Evolutionary conservation across 2,113 vertebrate genomes (phyloP), one percentile per base, ranked within the genome.

Genomic region (Phyllostomus discolor): DNA sequence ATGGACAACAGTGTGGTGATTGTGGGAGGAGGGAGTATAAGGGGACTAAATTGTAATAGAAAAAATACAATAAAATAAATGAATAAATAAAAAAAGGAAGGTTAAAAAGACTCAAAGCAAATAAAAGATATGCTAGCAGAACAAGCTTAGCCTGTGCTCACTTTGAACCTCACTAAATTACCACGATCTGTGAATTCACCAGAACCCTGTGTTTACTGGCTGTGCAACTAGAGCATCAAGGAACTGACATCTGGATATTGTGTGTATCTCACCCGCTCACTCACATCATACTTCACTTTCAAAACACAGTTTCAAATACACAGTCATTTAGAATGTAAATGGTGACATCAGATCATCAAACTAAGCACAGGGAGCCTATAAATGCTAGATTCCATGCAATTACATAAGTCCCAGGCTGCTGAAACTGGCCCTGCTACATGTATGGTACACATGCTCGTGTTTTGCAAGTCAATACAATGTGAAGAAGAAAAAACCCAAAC

Each of bases 291-390:
- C 26, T 82, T 64, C 46, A 11, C 69, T 88, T 52, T 38, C 33
- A 69, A 91, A 85, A 86, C 20, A 64, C 35, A 43, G 59, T 64
- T 73, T 89, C 43, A 79, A 66, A 84, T 15, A 46, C 52, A 69
- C 59, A 83, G 24, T n/a, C 59, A 88, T 57, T 83, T 83, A 76
- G 50, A 17, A 87, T 81, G 88, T 95, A 67, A 52, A 85, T 24
- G 48, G 7, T 50, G 20, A 43, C 17, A 76, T 20, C 43, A 82
- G 22, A 14, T 12, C 28, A 82, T 83, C 35, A 87, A 59, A 57
- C 0, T 1, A 83, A 67, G 4, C 17, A 59, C 3, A 14, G 24
- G 7, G 20, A 7, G 17, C 31, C 5, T 7, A 17, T 62, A 87
- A 46, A 70, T 69, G 0, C 9, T 48, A 31, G 4, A 9, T 52